Evolutionary conservation across 1,140 invertebrate genomes (phyloP).

Genomic region (Solenopsis fugax): DNA sequence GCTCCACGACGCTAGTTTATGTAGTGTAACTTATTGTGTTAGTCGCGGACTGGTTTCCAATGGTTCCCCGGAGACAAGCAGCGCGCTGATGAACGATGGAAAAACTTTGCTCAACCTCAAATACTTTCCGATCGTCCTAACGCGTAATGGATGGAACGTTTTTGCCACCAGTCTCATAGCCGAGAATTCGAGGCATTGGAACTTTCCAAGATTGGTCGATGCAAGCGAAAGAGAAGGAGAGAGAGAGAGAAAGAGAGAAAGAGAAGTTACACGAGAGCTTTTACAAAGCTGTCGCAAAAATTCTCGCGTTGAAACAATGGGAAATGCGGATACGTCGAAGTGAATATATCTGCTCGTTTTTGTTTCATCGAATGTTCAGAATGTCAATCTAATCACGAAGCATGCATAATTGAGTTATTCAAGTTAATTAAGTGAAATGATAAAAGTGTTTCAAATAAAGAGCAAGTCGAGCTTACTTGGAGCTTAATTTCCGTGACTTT

Average conservation of each 20-base stretch:
- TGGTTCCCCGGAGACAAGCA: constrained; percentile 44
- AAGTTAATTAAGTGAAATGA: background rate
- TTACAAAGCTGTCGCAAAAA: background rate
- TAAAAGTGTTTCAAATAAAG: background rate
- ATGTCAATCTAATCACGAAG: background rate
- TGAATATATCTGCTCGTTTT: background rate
- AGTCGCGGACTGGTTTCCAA: background rate
- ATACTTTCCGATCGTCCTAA: constrained; percentile 73
- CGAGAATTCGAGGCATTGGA: constrained; percentile 15
- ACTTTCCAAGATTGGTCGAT: constrained; percentile 46
- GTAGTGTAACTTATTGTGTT: constrained; percentile 54
- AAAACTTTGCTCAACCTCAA: constrained; percentile 67
- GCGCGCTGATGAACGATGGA: constrained; percentile 69
- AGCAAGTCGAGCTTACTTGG: background rate
- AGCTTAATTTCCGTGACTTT: background rate
- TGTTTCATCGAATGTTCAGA: background rate
- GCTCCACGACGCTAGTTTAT: constrained; percentile 35
- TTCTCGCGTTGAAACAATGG: background rate
- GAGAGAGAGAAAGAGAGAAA: too few relatives aligned
- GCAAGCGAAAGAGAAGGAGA: background rate
- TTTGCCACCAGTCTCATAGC: constrained; percentile 37
- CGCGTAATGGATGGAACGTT: constrained; percentile 58
- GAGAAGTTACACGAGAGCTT: background rate
- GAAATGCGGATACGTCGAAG: background rate
- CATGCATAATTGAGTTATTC: background rate